Evolutionary conservation across 1,140 invertebrate genomes (phyloP).

Genomic region (Heliconius hermathena): DNA sequence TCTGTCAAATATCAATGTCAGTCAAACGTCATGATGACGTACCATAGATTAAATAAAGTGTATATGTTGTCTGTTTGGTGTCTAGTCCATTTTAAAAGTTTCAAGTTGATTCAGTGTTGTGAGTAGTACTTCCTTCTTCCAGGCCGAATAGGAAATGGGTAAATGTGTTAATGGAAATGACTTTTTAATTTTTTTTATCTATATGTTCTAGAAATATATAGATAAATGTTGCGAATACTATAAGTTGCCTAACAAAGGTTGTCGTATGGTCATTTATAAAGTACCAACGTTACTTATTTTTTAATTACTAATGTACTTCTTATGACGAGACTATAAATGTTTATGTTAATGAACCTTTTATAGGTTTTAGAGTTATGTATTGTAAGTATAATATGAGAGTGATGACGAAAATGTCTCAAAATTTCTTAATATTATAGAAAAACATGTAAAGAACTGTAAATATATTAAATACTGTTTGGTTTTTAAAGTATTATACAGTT

Average conservation of each 20-base stretch:
- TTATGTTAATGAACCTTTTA: slow-evolving; percentile 10
- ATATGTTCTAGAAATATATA: background rate
- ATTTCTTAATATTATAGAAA: slow-evolving; percentile 6
- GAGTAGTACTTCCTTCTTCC: slow-evolving; percentile 12
- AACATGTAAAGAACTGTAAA: slow-evolving; percentile 11
- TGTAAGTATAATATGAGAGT: background rate
- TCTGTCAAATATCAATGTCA: slow-evolving; percentile 9
- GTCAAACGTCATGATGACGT: background rate
- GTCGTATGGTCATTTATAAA: background rate
- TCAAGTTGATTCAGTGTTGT: slow-evolving; percentile 2
- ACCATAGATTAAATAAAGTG: background rate
- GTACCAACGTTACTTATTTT: slow-evolving; percentile 1
- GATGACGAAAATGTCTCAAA: background rate
- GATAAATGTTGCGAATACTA: background rate
- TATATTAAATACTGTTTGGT: slow-evolving; percentile 4
- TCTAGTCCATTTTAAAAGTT: slow-evolving; percentile 9
- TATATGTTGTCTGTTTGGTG: slow-evolving; percentile 1
- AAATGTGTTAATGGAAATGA: background rate
- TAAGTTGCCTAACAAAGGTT: slow-evolving; percentile 5
- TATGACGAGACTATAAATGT: slow-evolving; percentile 13
- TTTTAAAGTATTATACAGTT: slow-evolving; percentile 14
- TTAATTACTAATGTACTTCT: slow-evolving; percentile 11
- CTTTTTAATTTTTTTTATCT: background rate
- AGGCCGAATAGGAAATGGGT: background rate
- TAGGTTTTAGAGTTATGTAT: background rate